Conservation (phyloP, 2,113 vertebrate genomes). For the Sclerurus mexicanus region DNA sequence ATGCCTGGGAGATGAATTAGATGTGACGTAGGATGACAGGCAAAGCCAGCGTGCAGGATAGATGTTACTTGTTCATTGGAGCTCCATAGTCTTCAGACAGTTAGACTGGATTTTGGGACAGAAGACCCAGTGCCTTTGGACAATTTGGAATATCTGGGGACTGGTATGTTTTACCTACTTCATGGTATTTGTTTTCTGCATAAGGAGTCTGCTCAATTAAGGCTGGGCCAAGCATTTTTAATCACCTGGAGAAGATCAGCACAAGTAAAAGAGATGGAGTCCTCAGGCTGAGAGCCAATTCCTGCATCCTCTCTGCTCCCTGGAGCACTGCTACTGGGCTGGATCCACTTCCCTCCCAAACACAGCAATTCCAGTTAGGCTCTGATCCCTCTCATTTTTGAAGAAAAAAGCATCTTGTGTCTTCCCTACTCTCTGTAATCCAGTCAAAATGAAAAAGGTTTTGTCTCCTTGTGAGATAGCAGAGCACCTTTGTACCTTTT, state of each 20-base stretch:
- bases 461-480: background rate
- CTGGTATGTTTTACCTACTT: background rate
- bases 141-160: background rate
- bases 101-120: background rate
- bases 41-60: background rate
- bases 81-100: background rate
- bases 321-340: background rate
- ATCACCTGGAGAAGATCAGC: background rate
- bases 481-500: background rate
- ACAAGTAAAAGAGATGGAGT: background rate
- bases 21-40: background rate
- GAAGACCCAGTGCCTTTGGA: background rate
- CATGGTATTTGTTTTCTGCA: background rate
- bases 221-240: background rate
- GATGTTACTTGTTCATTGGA: background rate
- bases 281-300: background rate
- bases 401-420: background rate
- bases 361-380: background rate
- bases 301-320: background rate
- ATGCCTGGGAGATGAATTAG: background rate
- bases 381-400: background rate
- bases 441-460: conserved; percentile 1
- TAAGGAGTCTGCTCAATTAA: background rate
- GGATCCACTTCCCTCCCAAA: background rate
- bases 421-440: background rate